These are phyloP conservation scores for Harpegnathos saltator DNA, from an alignment of 1,140 invertebrate species.

Conservation along the genomic window DNA sequence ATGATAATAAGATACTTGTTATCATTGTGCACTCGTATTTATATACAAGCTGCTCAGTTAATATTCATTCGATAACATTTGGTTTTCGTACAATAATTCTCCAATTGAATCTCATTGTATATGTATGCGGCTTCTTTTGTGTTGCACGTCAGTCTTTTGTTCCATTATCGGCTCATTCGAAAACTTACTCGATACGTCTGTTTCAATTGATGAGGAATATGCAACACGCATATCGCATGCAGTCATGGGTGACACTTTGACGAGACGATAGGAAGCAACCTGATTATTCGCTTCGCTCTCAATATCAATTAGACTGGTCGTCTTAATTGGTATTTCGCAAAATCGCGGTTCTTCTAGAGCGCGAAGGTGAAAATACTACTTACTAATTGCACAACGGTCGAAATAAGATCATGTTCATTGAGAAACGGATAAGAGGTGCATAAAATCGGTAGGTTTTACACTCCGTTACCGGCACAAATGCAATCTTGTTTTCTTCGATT, in stretches of 20 bases:
- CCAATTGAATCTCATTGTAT: no score
- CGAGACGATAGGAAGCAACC: background rate
- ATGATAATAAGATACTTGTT: no score
- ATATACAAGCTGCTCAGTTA: no score
- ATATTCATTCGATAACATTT: no score
- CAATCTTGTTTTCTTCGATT: background rate
- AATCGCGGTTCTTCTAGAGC: background rate
- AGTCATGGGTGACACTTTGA: constrained; percentile 9
- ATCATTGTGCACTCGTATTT: no score
- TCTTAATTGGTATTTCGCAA: background rate
- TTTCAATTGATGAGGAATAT: background rate
- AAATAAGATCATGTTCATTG: no score
- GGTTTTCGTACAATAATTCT: no score
- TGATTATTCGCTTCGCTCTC: background rate
- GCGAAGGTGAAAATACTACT: background rate
- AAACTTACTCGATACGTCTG: no score
- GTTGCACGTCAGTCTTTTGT: no score
- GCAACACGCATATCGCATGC: background rate
- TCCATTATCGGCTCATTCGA: no score
- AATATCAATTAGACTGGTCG: constrained; percentile 3
- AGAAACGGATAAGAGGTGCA: background rate
- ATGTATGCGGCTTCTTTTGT: no score
- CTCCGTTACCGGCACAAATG: background rate
- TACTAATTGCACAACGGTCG: background rate
- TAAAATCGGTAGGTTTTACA: background rate